Base-by-base conservation (phyloP, 2,888 invertebrate genomes). In the Noctua fimbriata region DNA sequence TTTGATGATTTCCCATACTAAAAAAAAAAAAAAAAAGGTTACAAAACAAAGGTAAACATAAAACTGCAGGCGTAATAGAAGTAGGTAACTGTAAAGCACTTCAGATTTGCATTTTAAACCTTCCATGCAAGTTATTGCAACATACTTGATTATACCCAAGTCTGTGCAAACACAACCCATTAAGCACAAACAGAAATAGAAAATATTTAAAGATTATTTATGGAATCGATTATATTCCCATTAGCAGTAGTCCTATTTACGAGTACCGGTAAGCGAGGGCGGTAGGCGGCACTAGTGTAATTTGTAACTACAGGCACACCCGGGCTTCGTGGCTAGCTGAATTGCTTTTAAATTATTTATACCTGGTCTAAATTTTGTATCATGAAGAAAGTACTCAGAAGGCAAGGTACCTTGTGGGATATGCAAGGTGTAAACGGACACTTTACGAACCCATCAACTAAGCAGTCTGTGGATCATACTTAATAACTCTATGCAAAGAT, bases 221-320 rank as follows among this genome's bases (percentile, higher is more conserved):
- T 60, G n/a, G 76, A 76, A 74, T 85, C 74, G 77, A 77, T 84
- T 84, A 84, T 77, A 73, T 49, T 81, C 76, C 77, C 74, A 81
- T 84, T 81, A 81, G 52, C 69, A 65, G 47, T 47, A 49, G 49
- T 28, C 5, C 16, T 73, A 71, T 83, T 84, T 84, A 84, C n/a
- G 76, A 73, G 73, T 24, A n/a, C 28, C 76, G 66, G 84, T 76
- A 81, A 74, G 49, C 73, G 73, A 44, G 63, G 76, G 73, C 84
- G 70, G 72, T 80, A 83, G 83, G 84, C 84, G 83, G 70, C 65
- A 36, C 70, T 70, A 24, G 73, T 77, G 32, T 81, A 52, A 84
- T 84, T 84, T 84, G 84, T 84, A 36, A 84, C 66, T 60, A 70
- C 36, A 76, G 70, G 63, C 70, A 49, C 80, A 71, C 73, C 73